Evolutionary conservation across 2,113 vertebrate species (phyloP), one percentile per base, ranked within the genome.

Genomic region (Nibea coibor): DNA sequence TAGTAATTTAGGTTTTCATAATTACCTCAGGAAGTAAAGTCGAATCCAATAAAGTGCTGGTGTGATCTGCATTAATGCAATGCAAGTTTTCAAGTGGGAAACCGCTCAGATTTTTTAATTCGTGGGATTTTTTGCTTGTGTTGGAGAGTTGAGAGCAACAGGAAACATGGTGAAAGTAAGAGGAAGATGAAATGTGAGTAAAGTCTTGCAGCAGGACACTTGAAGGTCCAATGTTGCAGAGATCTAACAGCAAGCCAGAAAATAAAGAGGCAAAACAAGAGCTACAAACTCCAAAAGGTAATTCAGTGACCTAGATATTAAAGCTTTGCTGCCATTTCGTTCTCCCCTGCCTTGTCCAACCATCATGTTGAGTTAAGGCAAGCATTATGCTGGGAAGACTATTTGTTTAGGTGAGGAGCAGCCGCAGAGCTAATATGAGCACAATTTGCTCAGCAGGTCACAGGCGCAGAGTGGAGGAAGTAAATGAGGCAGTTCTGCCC

Each of bases 391-490:
- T 85, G 91, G 88, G 73, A 83, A 93, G 88, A 92, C 93, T 92
- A 94, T 94, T 94, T 94, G 94, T 93, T 95, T 92, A 93, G 93
- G 92, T 93, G 94, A 95, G 92, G 89, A 94, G 84, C 91, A 92
- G 92, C 90, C 92, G 88, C 94, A 94, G 92, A 93, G 93, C 92
- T 94, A 93, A 94, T 94, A 94, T 93, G 91, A 93, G 92, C 92
- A 89, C 92, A 93, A 94, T 95, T 94, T 94, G 93, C 94, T 95
- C 93, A 94, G 92, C 94, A 86, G 94, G 94, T 94, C 93, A 93
- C 82, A 92, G 91, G 93, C 90, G 86, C 90, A 89, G 92, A 93
- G 90, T 91, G 89, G 91, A 92, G 91, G 90, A 92, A 94, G 92
- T 93, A 94, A 94, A 94, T 92, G 93, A 94, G 94, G 93, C 91